Conservation (phyloP, 1,140 invertebrate genomes). For the Danaus plexippus region DNA sequence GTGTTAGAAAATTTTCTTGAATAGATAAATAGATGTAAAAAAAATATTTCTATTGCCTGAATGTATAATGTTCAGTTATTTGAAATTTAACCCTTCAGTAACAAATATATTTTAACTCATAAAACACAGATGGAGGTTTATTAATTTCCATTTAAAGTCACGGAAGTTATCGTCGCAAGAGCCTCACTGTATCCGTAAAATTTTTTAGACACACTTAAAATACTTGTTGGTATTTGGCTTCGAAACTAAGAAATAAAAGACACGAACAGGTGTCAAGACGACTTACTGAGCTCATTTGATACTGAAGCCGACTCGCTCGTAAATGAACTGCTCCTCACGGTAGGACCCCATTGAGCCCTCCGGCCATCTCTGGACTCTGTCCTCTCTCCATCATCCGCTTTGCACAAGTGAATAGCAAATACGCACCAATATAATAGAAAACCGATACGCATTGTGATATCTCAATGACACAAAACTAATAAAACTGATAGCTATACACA, state of each 20-base stretch:
- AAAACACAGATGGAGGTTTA: no score
- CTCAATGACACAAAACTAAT: constrained; percentile 52
- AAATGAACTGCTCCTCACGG: constrained; percentile 46
- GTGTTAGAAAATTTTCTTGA: no score
- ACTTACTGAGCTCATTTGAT: constrained; percentile 65
- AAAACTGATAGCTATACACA: constrained; percentile 42
- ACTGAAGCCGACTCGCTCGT: constrained; percentile 46
- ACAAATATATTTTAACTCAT: no score
- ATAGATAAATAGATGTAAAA: no score
- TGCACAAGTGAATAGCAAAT: constrained; percentile 63
- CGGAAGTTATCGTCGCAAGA: no score
- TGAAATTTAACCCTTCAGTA: no score
- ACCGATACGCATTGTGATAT: constrained; percentile 69
- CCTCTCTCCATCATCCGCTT: constrained; percentile 59
- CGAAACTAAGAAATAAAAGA: constrained; percentile 21
- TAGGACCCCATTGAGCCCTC: constrained; percentile 54
- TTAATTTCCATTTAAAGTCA: no score
- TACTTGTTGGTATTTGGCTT: constrained; percentile 17
- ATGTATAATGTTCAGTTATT: no score
- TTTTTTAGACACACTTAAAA: no score
- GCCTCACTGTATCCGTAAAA: no score
- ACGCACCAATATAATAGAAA: constrained; percentile 68
- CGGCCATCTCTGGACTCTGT: constrained; percentile 56
- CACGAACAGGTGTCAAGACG: constrained; percentile 48
- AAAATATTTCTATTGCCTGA: no score